Conservation (phyloP, 2,888 invertebrate species). For the Scrobipalpa atriplicella region DNA sequence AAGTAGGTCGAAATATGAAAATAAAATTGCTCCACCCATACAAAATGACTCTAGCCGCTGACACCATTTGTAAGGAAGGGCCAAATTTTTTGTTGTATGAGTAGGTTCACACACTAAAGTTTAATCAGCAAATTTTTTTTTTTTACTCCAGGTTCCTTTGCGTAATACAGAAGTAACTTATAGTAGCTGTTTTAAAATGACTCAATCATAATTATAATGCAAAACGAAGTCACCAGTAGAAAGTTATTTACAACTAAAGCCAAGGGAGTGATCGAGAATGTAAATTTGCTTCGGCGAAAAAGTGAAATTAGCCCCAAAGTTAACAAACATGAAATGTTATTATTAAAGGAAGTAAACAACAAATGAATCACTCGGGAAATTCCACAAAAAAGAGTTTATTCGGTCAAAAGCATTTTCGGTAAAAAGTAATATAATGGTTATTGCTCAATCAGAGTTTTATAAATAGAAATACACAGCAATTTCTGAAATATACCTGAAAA, state of each 20-base stretch:
- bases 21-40: no score
- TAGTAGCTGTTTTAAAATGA: neutral
- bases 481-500: neutral
- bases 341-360: constrained; percentile 5
- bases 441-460: neutral
- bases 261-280: neutral
- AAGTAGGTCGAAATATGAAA: no score
- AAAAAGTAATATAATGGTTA: neutral
- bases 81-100: no score
- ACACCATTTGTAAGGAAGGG: no score
- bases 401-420: constrained; percentile 3
- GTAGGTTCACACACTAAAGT: no score
- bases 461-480: neutral
- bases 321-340: neutral
- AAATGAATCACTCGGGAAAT: neutral
- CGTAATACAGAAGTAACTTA: no score
- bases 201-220: constrained; percentile 3
- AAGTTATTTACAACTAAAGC: constrained; percentile 8
- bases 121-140: no score
- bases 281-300: neutral
- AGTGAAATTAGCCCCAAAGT: neutral
- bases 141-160: no score
- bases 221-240: neutral
- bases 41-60: no score
- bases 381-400: constrained; percentile 23